A percentile compares a stretch with the other conserved stretches of the same genome.
phyloP scores from a whole-genome alignment of 2,797 vertebrate genomes.

The Philypnodon macrostomus region DNA sequence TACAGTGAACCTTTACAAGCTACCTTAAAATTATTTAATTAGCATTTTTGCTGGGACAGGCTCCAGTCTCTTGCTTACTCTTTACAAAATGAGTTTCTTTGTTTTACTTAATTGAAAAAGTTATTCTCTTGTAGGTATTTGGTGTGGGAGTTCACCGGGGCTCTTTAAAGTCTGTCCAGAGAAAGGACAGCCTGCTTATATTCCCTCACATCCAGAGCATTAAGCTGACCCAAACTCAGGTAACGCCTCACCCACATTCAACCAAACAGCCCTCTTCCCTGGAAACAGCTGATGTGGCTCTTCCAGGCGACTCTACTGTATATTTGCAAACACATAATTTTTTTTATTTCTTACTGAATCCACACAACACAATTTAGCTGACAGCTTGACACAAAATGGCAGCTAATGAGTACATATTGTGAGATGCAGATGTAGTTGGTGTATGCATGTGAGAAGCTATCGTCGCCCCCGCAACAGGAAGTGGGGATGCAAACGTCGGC shows the following conservation, averaged over 20 bases:
- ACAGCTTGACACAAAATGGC: not conserved
- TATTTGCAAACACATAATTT: slow-evolving; percentile 7
- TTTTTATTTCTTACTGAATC: not conserved
- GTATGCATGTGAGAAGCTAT: slow-evolving; percentile 29
- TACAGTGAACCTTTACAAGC: not conserved
- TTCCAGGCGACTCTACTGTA: slow-evolving; percentile 34
- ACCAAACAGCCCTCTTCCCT: slow-evolving; percentile 36
- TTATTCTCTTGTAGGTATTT: too few species aligned
- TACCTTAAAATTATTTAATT: too few species aligned
- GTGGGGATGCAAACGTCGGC: slow-evolving; percentile 54
- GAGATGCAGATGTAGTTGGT: slow-evolving; percentile 13
- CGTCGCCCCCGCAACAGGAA: slow-evolving; percentile 65
- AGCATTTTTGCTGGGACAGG: too few species aligned
- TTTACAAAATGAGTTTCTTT: too few species aligned
- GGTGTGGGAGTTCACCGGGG: slow-evolving; percentile 81
- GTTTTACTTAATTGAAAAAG: too few species aligned
- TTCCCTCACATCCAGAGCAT: slow-evolving; percentile 92
- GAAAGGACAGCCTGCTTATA: slow-evolving; percentile 81
- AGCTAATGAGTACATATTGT: slow-evolving; percentile 8
- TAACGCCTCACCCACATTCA: slow-evolving; percentile 53
- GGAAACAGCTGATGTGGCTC: slow-evolving; percentile 57
- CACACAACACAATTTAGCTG: not conserved
- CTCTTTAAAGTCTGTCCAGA: slow-evolving; percentile 76
- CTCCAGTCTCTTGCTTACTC: too few species aligned
- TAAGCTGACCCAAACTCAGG: slow-evolving; percentile 91